Percentiles rank a stretch among this genome's conserved stretches.
Evolutionary conservation across 2,113 vertebrate genomes (phyloP).

Genomic region (Megaptera novaeangliae): DNA sequence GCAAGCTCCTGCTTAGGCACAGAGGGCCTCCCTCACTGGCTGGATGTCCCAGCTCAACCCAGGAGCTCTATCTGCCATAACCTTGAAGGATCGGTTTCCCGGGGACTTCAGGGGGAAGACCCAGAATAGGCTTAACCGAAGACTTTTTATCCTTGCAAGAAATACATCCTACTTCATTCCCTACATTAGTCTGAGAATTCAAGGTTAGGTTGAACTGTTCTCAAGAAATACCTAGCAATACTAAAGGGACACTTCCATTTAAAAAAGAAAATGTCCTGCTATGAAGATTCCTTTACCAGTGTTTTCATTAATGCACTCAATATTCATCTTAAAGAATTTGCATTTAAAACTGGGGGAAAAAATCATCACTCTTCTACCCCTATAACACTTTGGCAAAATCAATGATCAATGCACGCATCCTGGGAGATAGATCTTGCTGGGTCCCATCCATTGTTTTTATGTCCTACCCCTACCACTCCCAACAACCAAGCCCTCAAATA

Average conservation of each 20-base stretch:
- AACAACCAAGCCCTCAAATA: fast-evolving
- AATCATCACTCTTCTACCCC: background rate
- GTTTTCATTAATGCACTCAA: fast-evolving
- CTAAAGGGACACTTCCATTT: background rate
- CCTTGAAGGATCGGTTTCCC: fast-evolving
- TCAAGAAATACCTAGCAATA: background rate
- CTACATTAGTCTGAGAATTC: background rate
- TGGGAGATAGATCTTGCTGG: background rate
- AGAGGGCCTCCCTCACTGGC: fast-evolving
- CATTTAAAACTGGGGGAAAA: background rate
- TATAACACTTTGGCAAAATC: background rate
- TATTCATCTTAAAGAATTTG: background rate
- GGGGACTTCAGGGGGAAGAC: no score
- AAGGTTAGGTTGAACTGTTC: background rate
- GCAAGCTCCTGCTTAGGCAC: background rate
- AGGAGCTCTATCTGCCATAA: fast-evolving
- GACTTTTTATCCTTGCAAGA: background rate
- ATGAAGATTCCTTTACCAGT: no score
- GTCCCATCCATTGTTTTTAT: fast-evolving
- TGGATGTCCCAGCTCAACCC: background rate
- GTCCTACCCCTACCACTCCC: fast-evolving
- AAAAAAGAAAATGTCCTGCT: background rate
- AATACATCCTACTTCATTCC: background rate
- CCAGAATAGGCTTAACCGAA: background rate
- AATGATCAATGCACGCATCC: fast-evolving